These are phyloP conservation scores for Nyctibius grandis DNA, from an alignment of 2,797 vertebrate genomes.

Conservation along the genomic window DNA sequence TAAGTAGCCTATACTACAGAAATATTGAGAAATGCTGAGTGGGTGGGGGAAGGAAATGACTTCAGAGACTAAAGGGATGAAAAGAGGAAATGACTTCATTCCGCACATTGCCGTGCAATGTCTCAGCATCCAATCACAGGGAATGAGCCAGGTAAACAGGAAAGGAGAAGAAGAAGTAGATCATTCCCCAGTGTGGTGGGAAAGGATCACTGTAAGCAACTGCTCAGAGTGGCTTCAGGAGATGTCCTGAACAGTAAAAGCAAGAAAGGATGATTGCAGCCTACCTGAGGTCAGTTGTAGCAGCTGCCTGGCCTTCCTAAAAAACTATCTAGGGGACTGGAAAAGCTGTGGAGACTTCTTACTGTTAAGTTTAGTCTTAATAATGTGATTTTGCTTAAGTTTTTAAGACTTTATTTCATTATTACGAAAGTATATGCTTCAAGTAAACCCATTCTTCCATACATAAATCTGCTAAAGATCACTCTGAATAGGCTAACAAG, in stretches of 20 bases:
- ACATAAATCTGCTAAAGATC: background rate
- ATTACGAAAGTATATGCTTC: background rate
- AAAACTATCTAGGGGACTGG: background rate
- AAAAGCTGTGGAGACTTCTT: background rate
- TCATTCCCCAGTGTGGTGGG: background rate
- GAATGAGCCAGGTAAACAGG: conserved; percentile 52
- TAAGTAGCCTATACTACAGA: background rate
- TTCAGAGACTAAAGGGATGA: conserved; percentile 45
- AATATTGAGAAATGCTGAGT: conserved; percentile 47
- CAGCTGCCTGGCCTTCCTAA: background rate
- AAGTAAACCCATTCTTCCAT: background rate
- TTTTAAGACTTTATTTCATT: background rate
- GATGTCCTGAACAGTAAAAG: background rate
- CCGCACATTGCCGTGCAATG: background rate
- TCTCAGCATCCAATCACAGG: conserved; percentile 43
- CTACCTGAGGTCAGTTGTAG: background rate
- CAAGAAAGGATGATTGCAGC: background rate
- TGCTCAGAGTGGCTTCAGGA: background rate
- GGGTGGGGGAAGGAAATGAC: conserved; percentile 60
- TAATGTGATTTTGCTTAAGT: background rate
- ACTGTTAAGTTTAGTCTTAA: background rate
- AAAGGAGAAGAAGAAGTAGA: conserved; percentile 44
- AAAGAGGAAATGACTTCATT: conserved; percentile 63
- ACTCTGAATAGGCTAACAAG: background rate
- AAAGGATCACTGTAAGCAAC: background rate